Evolutionary conservation across 2,797 vertebrate genomes (phyloP), one percentile per base, ranked within the genome.

Genomic region (Sparidentex hasta): DNA sequence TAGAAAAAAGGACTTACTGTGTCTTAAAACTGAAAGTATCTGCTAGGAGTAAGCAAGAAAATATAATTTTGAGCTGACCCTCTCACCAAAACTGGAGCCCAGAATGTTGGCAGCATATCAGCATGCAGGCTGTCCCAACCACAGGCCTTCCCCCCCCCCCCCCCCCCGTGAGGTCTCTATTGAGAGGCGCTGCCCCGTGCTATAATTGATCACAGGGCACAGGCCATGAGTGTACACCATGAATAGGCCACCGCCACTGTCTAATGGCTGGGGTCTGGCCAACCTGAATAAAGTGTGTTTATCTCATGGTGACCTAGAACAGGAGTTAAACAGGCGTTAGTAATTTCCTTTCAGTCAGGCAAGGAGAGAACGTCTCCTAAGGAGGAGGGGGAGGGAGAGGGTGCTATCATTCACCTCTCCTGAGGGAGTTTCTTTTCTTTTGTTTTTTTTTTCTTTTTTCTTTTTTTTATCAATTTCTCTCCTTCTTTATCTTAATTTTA

Each of bases 231-330:
- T 76, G 87, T 82, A 85, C 88, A 83, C 71, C 84, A 69, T 92
- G 88, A 94, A 94, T 87, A 84, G 90, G 68, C 83, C 83, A 65
- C 84, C 20, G 46, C 87, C 86, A 85, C 90, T 76, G 91, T 87
- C 88, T 93, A 93, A 93, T 94, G 88, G 87, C 91, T 16, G 63
- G 81, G 88, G 89, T 91, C 88, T 76, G 90, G 80, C 89, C 86
- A 74, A 80, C 87, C 91, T 93, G 92, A 95, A 95, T 93, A 75
- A 93, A 92, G 91, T 89, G 90, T 92, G 91, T 94, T 96, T 95
- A 95, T 95, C 93, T 95, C 94, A 94, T 93, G 86, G 88, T 93
- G 94, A 95, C 95, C 95, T 94, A 93, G 93, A 94, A 94, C 88
- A 90, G 93, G 88, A 94, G 90, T 93, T 94, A 95, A 95, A 95